A percentile compares a stretch with the other conserved stretches of the same genome.
phyloP scores from a whole-genome alignment of 2,113 vertebrate genomes.

The Heloderma charlesbogerti region DNA sequence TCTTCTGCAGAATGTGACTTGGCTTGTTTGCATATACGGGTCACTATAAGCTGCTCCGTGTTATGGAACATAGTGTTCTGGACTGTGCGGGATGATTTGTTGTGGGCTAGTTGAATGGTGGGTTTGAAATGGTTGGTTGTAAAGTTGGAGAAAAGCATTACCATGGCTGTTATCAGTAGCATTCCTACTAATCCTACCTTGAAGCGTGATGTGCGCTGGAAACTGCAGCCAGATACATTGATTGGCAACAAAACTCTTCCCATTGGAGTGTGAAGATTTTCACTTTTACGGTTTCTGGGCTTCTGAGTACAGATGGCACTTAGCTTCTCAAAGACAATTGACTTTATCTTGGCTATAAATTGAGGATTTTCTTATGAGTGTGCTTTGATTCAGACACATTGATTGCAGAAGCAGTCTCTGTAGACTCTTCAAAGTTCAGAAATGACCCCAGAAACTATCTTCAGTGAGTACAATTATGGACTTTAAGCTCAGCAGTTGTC shows the following conservation, averaged over 20 bases:
- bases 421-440: constrained; percentile 13
- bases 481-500: not conserved
- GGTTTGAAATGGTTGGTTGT: not conserved
- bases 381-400: constrained; percentile 29
- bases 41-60: not conserved
- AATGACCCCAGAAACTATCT: constrained; percentile 12
- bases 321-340: constrained; percentile 20
- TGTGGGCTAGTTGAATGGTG: not conserved
- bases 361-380: constrained; percentile 23
- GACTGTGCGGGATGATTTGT: not conserved
- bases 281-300: not conserved
- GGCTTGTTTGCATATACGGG: not conserved
- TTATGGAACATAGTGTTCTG: not conserved
- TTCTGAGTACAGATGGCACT: constrained; percentile 18
- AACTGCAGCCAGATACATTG: not conserved
- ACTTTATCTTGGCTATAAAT: constrained; percentile 26
- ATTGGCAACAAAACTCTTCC: not conserved
- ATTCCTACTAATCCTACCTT: not conserved
- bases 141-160: not conserved
- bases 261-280: not conserved
- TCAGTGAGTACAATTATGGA: not conserved
- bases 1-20: no score
- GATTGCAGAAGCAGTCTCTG: constrained; percentile 27
- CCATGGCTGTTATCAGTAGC: not conserved
- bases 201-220: not conserved